phyloP scores from a whole-genome alignment of 1,140 invertebrate genomes.

The Branchinecta lynchi region DNA sequence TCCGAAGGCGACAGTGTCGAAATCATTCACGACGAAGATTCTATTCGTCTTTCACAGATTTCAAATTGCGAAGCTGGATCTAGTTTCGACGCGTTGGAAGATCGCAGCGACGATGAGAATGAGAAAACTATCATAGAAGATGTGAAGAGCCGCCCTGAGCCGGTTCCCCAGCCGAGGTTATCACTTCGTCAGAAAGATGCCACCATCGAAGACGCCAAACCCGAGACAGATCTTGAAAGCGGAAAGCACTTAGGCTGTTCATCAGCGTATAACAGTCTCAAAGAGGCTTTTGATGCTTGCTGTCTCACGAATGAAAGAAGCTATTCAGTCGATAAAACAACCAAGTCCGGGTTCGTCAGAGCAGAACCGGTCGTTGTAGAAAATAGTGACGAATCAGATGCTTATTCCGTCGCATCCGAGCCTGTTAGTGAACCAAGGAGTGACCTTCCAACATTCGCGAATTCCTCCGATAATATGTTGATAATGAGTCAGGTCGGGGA shows the following conservation, averaged over 20 bases:
- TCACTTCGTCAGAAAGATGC: not conserved
- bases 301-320: not conserved
- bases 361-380: not conserved
- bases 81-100: not conserved
- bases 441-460: not conserved
- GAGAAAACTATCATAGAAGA: not conserved
- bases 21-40: not conserved
- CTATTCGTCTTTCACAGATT: not conserved
- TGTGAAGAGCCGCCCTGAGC: not conserved
- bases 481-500: not conserved
- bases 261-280: not conserved
- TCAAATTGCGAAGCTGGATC: conserved; percentile 7
- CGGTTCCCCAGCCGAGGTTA: not conserved
- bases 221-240: too few species aligned
- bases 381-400: conserved; percentile 11
- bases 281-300: conserved; percentile 3
- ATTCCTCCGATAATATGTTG: too few species aligned
- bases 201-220: not conserved
- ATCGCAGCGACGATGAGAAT: not conserved
- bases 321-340: not conserved
- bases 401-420: not conserved
- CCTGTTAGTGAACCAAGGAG: not conserved
- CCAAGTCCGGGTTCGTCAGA: not conserved
- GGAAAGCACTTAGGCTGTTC: not conserved
- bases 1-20: not conserved